Base-by-base conservation (phyloP, 2,888 invertebrate species). In the Ormia ochracea region DNA sequence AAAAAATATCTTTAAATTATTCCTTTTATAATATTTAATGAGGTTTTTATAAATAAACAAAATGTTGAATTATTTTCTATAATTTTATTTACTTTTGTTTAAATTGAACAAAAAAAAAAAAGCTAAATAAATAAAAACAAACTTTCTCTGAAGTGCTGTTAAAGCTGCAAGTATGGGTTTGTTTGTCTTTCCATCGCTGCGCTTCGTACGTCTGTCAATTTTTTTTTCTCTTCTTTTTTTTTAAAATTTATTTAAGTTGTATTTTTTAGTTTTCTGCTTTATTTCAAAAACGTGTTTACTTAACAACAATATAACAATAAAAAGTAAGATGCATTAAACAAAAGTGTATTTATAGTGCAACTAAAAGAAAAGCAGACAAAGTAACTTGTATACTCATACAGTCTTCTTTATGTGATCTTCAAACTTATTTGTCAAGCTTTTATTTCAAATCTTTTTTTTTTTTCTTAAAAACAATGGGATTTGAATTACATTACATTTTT, bases 381-480 rank as follows among this genome's bases (percentile, higher is more conserved):
- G 28, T 41, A 28, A 52, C 28, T 66, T 14, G 10, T 36, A 73
- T 45, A n/a, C n/a, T n/a, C n/a, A n/a, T n/a, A 63, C 33, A 72
- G 58, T 74, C 73, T 79, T 56, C 69, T 69, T 78, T 78, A 73
- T 78, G 68, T 48, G 54, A 21, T 63, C 58, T 75, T 66, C 41
- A 61, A 38, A 36, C 45, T 59, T 54, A 72, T 79, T 79, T 75
- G 75, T 75, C 75, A 79, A 61, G 70, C 48, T 79, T 19, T 78
- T 74, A 41, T 48, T 78, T 63, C n/a, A 33, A 66, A 31, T 52
- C 61, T 52, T 50, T 19, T 59, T n/a, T n/a, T n/a, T n/a, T n/a
- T n/a, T n/a, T n/a, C n/a, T 45, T 10, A 23, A 36, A 52, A 38
- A 66, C 79, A 79, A 75, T 70, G 58, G 66, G 70, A 61, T 75